Percentiles rank a stretch among this genome's conserved stretches.
Evolutionary conservation across 2,113 vertebrate species (phyloP).

Genomic region (Chloropsis cyanopogon): DNA sequence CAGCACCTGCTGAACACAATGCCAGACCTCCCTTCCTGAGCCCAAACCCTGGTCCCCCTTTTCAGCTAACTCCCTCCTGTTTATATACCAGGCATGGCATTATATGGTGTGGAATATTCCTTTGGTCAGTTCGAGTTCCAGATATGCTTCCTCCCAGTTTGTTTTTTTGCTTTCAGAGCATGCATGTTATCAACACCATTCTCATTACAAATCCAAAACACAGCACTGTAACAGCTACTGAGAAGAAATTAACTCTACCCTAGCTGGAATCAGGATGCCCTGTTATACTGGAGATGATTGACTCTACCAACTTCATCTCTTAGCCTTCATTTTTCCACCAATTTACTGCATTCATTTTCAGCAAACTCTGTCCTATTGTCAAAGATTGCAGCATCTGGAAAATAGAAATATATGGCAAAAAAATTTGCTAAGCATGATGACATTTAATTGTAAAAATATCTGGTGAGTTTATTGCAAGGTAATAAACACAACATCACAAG

Average conservation of each 20-base stretch:
- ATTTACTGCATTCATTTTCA: neutral
- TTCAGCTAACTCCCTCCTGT: neutral
- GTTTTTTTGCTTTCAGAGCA: neutral
- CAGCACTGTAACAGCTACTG: neutral
- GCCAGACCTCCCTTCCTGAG: neutral
- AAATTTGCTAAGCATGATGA: neutral
- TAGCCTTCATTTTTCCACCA: neutral
- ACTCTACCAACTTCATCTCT: neutral
- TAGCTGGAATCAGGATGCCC: neutral
- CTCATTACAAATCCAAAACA: neutral
- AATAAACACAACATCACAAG: neutral
- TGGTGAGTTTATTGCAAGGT: neutral
- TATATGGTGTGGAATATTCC: neutral
- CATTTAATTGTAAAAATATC: neutral
- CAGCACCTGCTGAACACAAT: rapidly evolving
- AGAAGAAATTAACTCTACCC: neutral
- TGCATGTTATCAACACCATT: neutral
- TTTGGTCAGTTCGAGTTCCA: neutral
- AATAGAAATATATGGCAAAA: neutral
- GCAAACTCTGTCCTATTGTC: neutral
- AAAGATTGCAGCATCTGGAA: neutral
- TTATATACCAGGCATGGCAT: neutral
- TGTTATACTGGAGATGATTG: neutral
- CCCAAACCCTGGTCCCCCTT: neutral
- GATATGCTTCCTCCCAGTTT: neutral